Evolutionary conservation across 2,888 invertebrate genomes (phyloP).

Genomic region (Phoronis australis): DNA sequence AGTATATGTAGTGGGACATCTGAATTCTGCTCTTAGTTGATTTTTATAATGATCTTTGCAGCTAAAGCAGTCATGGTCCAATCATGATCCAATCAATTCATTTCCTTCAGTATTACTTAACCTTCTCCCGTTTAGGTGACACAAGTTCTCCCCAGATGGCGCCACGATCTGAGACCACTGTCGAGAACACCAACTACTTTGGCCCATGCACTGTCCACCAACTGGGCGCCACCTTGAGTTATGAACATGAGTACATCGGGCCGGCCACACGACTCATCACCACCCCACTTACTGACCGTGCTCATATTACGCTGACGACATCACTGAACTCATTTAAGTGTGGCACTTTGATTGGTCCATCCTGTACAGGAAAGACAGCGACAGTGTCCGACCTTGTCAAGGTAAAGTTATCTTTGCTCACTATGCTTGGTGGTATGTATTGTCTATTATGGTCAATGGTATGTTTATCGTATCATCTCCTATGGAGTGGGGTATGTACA

Average conservation of each 20-base stretch:
- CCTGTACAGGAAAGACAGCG: conserved; percentile 44
- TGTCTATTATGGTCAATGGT: no score
- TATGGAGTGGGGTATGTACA: no score
- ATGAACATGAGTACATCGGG: conserved; percentile 47
- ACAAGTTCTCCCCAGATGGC: background rate
- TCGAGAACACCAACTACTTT: conserved; percentile 43
- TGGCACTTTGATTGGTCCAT: conserved; percentile 42
- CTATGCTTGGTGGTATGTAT: no score
- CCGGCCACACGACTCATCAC: conserved; percentile 32
- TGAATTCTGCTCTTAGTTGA: no score
- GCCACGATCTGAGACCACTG: conserved; percentile 34
- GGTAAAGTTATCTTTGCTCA: conserved; percentile 20
- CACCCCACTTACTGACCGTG: conserved; percentile 46
- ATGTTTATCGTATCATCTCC: no score
- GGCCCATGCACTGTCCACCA: conserved; percentile 42
- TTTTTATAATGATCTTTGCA: no score
- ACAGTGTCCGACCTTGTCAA: conserved; percentile 42
- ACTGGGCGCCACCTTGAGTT: conserved; percentile 36
- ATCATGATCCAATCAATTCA: no score
- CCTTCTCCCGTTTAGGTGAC: no score
- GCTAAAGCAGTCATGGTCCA: no score
- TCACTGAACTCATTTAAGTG: conserved; percentile 43
- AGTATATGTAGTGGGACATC: no score
- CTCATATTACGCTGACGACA: conserved; percentile 40
- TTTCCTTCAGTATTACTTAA: no score